These are phyloP conservation scores for Gasterosteus aculeatus DNA, from an alignment of 2,113 vertebrate genomes.

Conservation along the genomic window DNA sequence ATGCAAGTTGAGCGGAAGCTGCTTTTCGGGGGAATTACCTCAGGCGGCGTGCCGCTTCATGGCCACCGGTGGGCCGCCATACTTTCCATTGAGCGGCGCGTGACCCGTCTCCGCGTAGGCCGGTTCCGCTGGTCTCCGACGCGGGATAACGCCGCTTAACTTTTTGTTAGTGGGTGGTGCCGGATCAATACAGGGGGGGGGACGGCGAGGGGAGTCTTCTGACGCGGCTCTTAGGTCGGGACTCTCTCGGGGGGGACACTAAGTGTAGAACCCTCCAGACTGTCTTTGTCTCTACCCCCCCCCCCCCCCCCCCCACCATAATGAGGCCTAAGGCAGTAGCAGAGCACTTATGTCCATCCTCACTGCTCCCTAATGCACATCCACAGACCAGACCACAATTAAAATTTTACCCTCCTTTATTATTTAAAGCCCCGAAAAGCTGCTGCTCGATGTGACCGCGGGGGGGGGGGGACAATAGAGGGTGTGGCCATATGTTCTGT, in stretches of 20 bases:
- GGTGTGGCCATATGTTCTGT: slow-evolving; percentile 31
- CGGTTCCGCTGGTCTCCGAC: slow-evolving; percentile 46
- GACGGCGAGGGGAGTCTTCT: not conserved
- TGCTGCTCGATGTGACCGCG: slow-evolving; percentile 52
- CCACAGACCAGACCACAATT: slow-evolving; percentile 78
- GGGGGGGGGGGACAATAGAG: slow-evolving; percentile 51
- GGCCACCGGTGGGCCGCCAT: slow-evolving; percentile 3
- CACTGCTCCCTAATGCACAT: slow-evolving; percentile 73
- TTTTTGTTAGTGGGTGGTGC: slow-evolving; percentile 52
- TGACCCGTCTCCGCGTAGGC: slow-evolving; percentile 1
- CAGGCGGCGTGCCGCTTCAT: not conserved
- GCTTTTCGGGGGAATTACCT: not conserved
- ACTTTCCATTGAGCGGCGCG: slow-evolving; percentile 8
- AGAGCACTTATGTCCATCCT: slow-evolving; percentile 72
- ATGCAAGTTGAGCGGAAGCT: not conserved
- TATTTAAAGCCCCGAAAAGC: slow-evolving; percentile 74
- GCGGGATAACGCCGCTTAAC: slow-evolving; percentile 64
- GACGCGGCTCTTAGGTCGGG: not conserved
- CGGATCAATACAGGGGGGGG: slow-evolving; percentile 48
- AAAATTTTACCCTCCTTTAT: slow-evolving; percentile 80
- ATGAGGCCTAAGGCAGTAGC: slow-evolving; percentile 58
- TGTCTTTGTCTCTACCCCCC: slow-evolving; percentile 25
- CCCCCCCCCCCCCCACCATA: slow-evolving; percentile 25
- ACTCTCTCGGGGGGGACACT: slow-evolving; percentile 42
- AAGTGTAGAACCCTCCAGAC: slow-evolving; percentile 38